phyloP scores from a whole-genome alignment of 2,797 vertebrate genomes.

The Danio jaintianensis region DNA sequence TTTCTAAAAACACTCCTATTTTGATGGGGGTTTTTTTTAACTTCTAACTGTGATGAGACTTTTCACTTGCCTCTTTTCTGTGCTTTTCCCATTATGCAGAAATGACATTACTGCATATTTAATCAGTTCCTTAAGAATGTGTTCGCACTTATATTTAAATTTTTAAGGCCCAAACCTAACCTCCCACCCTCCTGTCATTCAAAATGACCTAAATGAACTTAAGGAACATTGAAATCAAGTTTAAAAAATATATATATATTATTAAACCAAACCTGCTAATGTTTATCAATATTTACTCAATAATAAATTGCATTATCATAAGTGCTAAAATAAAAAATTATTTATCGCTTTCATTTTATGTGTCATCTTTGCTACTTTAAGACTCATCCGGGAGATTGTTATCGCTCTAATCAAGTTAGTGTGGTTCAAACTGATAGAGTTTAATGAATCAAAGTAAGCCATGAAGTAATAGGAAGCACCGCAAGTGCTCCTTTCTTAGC shows the following conservation, averaged over 20 bases:
- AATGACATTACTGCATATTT: background rate
- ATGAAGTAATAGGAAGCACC: background rate
- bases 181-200: no score
- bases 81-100: background rate
- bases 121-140: background rate
- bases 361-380: background rate
- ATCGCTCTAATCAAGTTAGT: background rate
- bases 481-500: background rate
- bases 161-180: no score
- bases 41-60: background rate
- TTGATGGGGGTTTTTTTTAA: background rate
- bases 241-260: no score
- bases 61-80: background rate
- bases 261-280: no score
- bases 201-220: no score
- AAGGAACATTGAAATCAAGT: no score
- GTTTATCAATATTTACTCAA: background rate
- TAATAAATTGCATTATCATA: background rate
- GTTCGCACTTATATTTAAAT: no score
- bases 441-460: background rate
- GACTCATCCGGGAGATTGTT: background rate
- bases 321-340: background rate
- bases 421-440: background rate
- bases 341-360: background rate
- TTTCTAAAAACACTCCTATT: background rate